These are phyloP conservation scores for Tadarida brasiliensis DNA, from an alignment of 2,797 vertebrate genomes.

Conservation along the genomic window DNA sequence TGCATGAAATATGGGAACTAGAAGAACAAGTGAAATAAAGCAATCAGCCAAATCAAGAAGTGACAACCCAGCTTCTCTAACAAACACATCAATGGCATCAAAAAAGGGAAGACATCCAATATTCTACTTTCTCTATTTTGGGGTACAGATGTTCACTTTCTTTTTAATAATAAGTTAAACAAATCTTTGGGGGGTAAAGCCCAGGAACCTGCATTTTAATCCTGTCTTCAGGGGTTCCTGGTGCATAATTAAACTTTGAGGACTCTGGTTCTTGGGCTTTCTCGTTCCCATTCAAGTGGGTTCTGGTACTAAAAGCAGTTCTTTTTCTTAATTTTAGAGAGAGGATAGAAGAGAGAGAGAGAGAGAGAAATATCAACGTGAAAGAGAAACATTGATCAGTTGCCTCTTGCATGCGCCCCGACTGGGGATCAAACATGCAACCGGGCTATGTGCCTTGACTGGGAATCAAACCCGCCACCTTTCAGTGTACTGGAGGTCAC, in stretches of 20 bases:
- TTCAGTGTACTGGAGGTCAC: neutral
- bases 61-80: neutral
- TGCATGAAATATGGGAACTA: neutral
- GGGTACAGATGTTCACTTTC: neutral
- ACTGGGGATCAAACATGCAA: neutral
- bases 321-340: no score
- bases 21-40: constrained; percentile 18
- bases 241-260: neutral
- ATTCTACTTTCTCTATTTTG: neutral
- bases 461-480: neutral
- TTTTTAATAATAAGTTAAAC: neutral
- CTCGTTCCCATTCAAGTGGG: neutral
- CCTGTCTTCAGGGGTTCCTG: neutral
- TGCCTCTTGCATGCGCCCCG: neutral
- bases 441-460: neutral
- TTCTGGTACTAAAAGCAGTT: neutral
- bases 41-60: neutral
- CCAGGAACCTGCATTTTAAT: neutral
- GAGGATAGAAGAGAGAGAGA: neutral
- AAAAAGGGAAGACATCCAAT: neutral
- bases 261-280: neutral
- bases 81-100: neutral
- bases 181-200: neutral
- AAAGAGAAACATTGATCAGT: neutral
- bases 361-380: neutral